Base-by-base conservation (phyloP, 2,113 vertebrate genomes). In the Acrocephalus kingi region DNA sequence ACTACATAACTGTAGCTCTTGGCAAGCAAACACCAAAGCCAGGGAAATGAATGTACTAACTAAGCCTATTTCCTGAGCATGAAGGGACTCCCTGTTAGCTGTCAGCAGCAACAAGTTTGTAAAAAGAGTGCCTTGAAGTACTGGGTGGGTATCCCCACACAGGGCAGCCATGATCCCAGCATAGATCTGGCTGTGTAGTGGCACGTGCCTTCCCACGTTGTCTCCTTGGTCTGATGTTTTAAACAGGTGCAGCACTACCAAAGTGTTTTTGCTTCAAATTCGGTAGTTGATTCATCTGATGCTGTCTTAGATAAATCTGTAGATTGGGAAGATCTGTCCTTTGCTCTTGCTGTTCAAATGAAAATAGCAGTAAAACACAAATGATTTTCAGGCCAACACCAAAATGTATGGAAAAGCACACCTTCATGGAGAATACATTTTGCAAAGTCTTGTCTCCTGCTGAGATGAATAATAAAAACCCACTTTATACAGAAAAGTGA, bases 91-190 rank as follows among this genome's bases (percentile, higher is more conserved):
- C 14, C 22, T n/a, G 14, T 35, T 30, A 68, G 61, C 66, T 82
- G 52, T 54, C 37, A 79, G 66, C 80, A 84, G 49, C 62, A 92
- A 7, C 9, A n/a, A 37, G 33, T 83, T 85, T 62, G 48, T 56
- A 49, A 48, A 76, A 75, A 31, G 10, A 66, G 13, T 11, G 35
- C 10, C 41, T 37, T 68, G 24, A 56, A 56, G 49, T 30, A 35
- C 71, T 49, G 62, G 64, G 39, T 13, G 1, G 1, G 45, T n/a
- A 28, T 87, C 24, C 39, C 13, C 54, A 49, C 0, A 1, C 15
- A 20, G 48, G 31, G 19, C 27, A 66, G 69, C 43, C 2, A 1
- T 3, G 0, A 17, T 12, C 39, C 33, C 35, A 4, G 0, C 5
- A 1, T 7, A 56, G 19, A 28, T 63, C 35, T 37, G 43, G 20